Conservation (phyloP, 2,888 invertebrate species). For the Erebia palarica region DNA sequence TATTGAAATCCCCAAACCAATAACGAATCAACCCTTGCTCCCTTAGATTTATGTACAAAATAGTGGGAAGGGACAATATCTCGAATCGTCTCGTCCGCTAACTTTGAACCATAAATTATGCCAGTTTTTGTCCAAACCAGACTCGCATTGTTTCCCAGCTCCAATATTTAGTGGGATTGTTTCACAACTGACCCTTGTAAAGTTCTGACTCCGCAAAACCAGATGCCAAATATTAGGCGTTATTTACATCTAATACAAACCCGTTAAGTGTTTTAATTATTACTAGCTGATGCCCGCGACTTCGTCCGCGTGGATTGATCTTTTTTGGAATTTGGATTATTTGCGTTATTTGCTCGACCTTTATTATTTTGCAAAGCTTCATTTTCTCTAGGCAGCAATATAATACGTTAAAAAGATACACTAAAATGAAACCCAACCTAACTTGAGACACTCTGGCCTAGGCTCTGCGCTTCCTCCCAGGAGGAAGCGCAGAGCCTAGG, state of each 20-base stretch:
- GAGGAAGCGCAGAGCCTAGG: too few relatives aligned
- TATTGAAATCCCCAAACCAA: conserved; percentile 24
- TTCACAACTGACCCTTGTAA: conserved; percentile 58
- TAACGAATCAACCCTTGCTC: conserved; percentile 23
- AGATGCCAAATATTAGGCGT: conserved; percentile 44
- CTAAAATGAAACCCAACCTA: too few relatives aligned
- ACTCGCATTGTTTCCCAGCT: conserved; percentile 57
- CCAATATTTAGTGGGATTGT: conserved; percentile 70
- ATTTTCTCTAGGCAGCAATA: neutral
- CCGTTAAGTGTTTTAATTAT: conserved; percentile 36
- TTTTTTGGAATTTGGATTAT: conserved; percentile 18
- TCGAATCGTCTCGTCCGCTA: conserved; percentile 32
- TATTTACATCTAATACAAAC: conserved; percentile 40
- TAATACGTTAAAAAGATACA: too few relatives aligned
- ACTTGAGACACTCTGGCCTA: too few relatives aligned
- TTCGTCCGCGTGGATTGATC: too few relatives aligned
- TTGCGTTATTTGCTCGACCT: conserved; percentile 6
- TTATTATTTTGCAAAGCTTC: neutral
- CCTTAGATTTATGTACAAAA: conserved; percentile 31
- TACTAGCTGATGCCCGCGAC: conserved; percentile 29
- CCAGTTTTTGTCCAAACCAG: conserved; percentile 58
- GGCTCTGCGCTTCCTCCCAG: too few relatives aligned
- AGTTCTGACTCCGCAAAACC: conserved; percentile 43
- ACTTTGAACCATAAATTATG: conserved; percentile 56
- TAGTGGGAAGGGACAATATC: conserved; percentile 28